These are phyloP conservation scores for Euleptes europaea DNA, from an alignment of 2,113 vertebrate genomes.

Conservation along the genomic window DNA sequence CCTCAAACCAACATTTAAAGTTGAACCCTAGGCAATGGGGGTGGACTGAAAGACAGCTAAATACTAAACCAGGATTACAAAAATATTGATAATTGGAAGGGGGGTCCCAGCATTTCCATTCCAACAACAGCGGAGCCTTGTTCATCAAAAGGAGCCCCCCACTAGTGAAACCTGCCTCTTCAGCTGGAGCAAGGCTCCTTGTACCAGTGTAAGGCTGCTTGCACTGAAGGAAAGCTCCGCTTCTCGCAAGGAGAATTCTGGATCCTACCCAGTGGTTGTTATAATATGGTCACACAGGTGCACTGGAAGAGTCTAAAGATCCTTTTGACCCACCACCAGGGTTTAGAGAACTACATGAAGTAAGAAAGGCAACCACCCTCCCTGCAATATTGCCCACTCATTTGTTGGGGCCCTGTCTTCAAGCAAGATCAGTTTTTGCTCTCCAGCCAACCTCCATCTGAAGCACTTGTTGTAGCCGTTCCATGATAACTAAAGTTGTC, in stretches of 20 bases:
- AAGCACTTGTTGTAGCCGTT: slow-evolving; percentile 95
- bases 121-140: no score
- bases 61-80: neutral
- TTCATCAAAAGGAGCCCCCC: no score
- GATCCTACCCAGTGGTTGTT: no score
- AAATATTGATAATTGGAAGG: neutral
- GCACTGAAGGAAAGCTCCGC: no score
- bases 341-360: neutral
- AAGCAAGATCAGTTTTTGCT: fast-evolving
- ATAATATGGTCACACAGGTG: neutral
- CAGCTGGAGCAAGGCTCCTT: no score
- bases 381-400: neutral
- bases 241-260: no score
- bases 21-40: no score
- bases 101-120: no score
- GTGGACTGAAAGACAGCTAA: neutral
- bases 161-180: no score
- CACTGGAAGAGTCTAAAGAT: neutral
- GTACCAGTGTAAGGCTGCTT: no score
- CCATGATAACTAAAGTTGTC: slow-evolving; percentile 98
- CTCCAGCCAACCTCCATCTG: slow-evolving; percentile 92
- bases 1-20: neutral
- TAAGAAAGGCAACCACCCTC: neutral
- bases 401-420: neutral
- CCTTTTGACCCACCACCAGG: no score